A percentile compares a stretch with the other conserved stretches of the same genome.
Evolutionary conservation across 2,888 invertebrate genomes (phyloP).

Genomic region (Papilio protenor): DNA sequence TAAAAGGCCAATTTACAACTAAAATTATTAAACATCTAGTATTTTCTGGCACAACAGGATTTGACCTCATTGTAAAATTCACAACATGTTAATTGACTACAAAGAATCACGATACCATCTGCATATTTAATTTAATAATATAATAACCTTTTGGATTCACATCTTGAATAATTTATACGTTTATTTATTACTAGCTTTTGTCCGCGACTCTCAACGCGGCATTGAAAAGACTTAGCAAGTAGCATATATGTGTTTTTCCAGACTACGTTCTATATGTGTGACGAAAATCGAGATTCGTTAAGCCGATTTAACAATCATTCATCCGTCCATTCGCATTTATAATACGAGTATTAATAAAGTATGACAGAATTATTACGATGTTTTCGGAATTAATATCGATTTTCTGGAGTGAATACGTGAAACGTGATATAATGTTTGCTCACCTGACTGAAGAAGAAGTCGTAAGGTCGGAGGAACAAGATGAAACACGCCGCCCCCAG

Average conservation of each 20-base stretch:
- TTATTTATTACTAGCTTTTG: too few species aligned
- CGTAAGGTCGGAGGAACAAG: slow-evolving; percentile 88
- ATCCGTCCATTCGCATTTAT: background rate
- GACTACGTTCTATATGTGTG: too few species aligned
- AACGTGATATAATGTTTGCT: slow-evolving; percentile 53
- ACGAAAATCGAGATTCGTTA: too few species aligned
- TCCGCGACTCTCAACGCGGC: too few species aligned
- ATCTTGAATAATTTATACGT: background rate
- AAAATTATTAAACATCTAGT: background rate
- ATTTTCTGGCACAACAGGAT: background rate
- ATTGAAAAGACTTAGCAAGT: too few species aligned
- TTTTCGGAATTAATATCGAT: too few species aligned
- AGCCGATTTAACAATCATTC: too few species aligned
- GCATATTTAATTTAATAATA: background rate
- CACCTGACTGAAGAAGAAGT: slow-evolving; percentile 89
- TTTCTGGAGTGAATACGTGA: too few species aligned
- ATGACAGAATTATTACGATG: too few species aligned
- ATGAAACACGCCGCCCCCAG: slow-evolving; percentile 87
- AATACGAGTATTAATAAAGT: too few species aligned
- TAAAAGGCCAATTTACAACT: background rate
- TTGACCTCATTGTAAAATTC: background rate
- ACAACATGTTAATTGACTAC: background rate
- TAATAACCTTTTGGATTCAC: background rate
- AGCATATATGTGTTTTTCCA: too few species aligned
- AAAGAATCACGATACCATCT: background rate